Percentiles rank a stretch among this genome's conserved stretches.
Evolutionary conservation across 2,888 invertebrate genomes (phyloP).

Genomic region (Fissipunctia ypsillon): DNA sequence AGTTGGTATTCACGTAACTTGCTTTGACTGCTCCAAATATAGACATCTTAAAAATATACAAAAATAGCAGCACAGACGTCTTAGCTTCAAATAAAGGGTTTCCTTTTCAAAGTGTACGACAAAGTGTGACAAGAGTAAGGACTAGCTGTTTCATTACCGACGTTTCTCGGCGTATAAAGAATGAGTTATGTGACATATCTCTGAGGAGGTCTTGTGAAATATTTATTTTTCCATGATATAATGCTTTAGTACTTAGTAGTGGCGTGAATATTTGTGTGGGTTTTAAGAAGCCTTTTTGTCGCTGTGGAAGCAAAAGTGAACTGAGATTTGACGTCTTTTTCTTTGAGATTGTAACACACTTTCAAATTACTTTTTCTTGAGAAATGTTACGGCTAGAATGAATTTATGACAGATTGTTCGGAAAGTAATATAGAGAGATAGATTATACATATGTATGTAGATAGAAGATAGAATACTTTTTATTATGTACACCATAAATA

Average conservation of each 20-base stretch:
- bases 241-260: slow-evolving; percentile 36
- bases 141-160: slow-evolving; percentile 62
- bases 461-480: too few species aligned
- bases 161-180: slow-evolving; percentile 59
- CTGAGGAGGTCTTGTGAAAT: slow-evolving; percentile 56
- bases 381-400: not conserved
- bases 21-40: slow-evolving; percentile 2
- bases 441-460: too few species aligned
- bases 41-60: slow-evolving; percentile 19
- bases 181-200: slow-evolving; percentile 61
- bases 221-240: slow-evolving; percentile 59
- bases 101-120: slow-evolving; percentile 46
- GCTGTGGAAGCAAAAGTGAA: not conserved
- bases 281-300: slow-evolving; percentile 32
- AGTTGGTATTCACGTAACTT: not conserved
- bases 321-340: slow-evolving; percentile 31
- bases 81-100: slow-evolving; percentile 53
- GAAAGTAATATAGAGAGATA: too few species aligned
- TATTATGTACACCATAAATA: too few species aligned
- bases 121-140: slow-evolving; percentile 54
- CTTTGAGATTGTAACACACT: slow-evolving; percentile 11
- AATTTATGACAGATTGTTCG: slow-evolving; percentile 5
- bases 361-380: not conserved
- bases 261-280: slow-evolving; percentile 53
- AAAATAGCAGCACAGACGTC: slow-evolving; percentile 13